Conservation (phyloP, 2,113 vertebrate species). For the Sitta europaea region DNA sequence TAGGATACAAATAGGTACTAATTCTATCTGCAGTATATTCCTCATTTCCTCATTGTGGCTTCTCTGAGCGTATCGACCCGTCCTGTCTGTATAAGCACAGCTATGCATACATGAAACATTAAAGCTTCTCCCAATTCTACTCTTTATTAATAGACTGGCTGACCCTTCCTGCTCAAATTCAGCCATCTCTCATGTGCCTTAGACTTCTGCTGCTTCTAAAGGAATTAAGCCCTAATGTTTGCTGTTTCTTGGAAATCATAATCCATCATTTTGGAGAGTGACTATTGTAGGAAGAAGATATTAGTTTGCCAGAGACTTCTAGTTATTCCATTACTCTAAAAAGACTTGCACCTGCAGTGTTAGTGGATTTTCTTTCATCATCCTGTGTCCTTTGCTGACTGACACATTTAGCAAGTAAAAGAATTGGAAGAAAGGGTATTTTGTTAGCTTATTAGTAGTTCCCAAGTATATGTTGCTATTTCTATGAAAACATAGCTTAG, state of each 20-base stretch:
- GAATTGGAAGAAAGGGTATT: neutral
- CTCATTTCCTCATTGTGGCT: neutral
- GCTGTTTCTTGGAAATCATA: neutral
- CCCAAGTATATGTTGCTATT: neutral
- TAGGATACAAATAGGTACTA: conserved; percentile 35
- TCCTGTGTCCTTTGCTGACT: neutral
- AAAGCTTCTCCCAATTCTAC: neutral
- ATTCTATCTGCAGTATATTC: conserved; percentile 6
- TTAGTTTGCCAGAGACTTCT: neutral
- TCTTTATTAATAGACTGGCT: neutral
- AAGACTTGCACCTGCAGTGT: neutral
- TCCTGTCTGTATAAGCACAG: neutral
- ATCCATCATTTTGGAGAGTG: neutral
- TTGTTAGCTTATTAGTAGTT: neutral
- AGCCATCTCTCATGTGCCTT: neutral
- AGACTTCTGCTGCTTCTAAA: neutral
- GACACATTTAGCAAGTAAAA: neutral
- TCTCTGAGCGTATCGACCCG: neutral
- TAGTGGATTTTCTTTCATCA: neutral
- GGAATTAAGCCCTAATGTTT: neutral
- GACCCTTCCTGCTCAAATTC: neutral
- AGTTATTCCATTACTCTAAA: neutral
- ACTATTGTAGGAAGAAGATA: neutral
- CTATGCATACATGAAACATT: neutral
- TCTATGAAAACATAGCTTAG: neutral